Percentiles rank a stretch among this genome's conserved stretches.
Conservation (phyloP, 2,113 vertebrate species). For the Hippocampus abdominalis region DNA sequence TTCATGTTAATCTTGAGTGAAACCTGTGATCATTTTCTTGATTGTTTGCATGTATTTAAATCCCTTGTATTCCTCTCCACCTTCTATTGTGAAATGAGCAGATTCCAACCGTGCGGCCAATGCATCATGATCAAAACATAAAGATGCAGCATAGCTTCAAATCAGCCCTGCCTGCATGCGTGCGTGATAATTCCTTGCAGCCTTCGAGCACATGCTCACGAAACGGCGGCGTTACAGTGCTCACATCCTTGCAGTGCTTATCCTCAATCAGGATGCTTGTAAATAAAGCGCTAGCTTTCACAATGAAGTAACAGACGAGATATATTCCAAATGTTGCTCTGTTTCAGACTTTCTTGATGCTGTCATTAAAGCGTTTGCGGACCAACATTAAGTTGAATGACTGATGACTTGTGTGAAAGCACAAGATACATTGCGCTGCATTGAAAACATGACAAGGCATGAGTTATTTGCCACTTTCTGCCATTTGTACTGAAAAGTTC, state of each 20-base stretch:
- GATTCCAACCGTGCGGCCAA: not conserved
- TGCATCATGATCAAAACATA: not conserved
- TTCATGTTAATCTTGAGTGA: not conserved
- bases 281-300: conserved; percentile 37
- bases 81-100: not conserved
- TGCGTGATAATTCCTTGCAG: conserved; percentile 21
- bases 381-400: not conserved
- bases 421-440: not conserved
- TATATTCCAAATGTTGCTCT: conserved; percentile 37
- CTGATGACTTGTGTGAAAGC: too few relatives aligned
- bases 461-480: not conserved
- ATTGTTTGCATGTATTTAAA: not conserved
- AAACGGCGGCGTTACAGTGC: conserved; percentile 4
- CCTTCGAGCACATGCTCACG: conserved; percentile 9
- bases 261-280: conserved; percentile 30
- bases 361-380: conserved; percentile 22
- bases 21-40: not conserved
- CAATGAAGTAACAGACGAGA: conserved; percentile 33
- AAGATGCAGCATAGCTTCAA: not conserved
- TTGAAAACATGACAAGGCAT: not conserved
- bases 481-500: not conserved
- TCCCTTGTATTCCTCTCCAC: not conserved
- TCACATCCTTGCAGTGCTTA: conserved; percentile 4
- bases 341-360: conserved; percentile 38
- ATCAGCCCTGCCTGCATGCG: not conserved